These are phyloP conservation scores for Caenorhabditis uteleia DNA, from an alignment of 2,888 invertebrate species.

Conservation along the genomic window DNA sequence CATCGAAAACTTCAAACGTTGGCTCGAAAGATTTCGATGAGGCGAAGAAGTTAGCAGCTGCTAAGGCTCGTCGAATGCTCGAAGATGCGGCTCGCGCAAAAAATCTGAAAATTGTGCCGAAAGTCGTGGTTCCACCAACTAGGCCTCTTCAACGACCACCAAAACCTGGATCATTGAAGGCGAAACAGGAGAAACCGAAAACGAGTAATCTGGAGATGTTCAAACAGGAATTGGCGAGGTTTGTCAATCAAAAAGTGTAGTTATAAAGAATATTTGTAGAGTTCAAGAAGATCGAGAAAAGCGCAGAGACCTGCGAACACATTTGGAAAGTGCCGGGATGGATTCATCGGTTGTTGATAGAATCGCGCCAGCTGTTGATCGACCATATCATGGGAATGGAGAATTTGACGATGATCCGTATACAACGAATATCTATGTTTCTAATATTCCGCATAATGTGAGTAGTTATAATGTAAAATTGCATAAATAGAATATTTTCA, in stretches of 20 bases:
- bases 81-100: slow-evolving; percentile 47
- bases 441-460: slow-evolving; percentile 95
- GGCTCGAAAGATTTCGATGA: slow-evolving; percentile 51
- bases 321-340: slow-evolving; percentile 65
- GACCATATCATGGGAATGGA: slow-evolving; percentile 75
- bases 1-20: slow-evolving; percentile 24
- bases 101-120: slow-evolving; percentile 32
- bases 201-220: slow-evolving; percentile 96
- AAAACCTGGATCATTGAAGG: slow-evolving; percentile 70
- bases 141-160: slow-evolving; percentile 75
- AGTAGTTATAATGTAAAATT: slow-evolving; percentile 34
- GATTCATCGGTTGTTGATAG: slow-evolving; percentile 41
- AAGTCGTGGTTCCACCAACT: slow-evolving; percentile 40
- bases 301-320: slow-evolving; percentile 81
- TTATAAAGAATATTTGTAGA: slow-evolving; percentile 73
- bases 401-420: slow-evolving; percentile 94
- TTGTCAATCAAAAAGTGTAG: neutral
- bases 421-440: slow-evolving; percentile 95
- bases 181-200: slow-evolving; percentile 78
- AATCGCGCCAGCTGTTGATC: slow-evolving; percentile 60
- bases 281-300: slow-evolving; percentile 97
- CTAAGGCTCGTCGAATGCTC: slow-evolving; percentile 62
- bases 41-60: slow-evolving; percentile 61
- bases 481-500: slow-evolving; percentile 30
- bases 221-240: slow-evolving; percentile 96